Base-by-base conservation (phyloP, 2,797 vertebrate genomes). In the Myotis vivesi region DNA sequence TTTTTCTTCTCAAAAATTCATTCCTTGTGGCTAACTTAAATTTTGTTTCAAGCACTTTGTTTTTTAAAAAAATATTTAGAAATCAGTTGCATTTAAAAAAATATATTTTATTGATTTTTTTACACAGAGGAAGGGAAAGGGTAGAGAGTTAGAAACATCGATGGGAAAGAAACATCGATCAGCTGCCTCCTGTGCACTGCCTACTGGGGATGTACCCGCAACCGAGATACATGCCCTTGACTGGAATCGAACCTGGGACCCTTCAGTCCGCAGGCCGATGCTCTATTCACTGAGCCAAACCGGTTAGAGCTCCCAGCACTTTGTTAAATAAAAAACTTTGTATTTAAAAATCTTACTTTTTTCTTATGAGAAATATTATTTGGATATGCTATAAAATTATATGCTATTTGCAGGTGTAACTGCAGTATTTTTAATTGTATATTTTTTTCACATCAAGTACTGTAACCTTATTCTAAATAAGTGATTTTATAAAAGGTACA, bases 391-490 rank as follows among this genome's bases (percentile, higher is more conserved):
- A 6, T 75, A 59, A 69, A 62, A 44, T 53, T 49, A 6, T 46
- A 57, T 33, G 25, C 57, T 68, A 33, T 53, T 25, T 68, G 16
- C 16, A 81, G 41, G 23, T 25, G 38, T 77, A 68, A 68, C 33
- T 81, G 51, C 83, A 82, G 20, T 87, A 53, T 57, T 79, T 94
- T 92, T 68, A 72, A 68, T 85, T 75, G 51, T 28, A 51, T 38
- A 49, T 49, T 91, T 92, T 59, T 77, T 93, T 83, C 46, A 49
- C 84, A 76, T 57, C 57, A 96, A 59, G 33, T 66, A 84, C 93
- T 85, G 84, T 93, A 89, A 84, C 53, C 49, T 28, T 79, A 53
- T 84, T 89, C 71, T 96, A 95, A 92, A 71, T 83, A 86, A 86
- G 36, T 87, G n/a, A 72, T 93, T 83, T 83, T 38, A 46, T 76